Base-by-base conservation (phyloP, 2,113 vertebrate species). In the Egretta garzetta region DNA sequence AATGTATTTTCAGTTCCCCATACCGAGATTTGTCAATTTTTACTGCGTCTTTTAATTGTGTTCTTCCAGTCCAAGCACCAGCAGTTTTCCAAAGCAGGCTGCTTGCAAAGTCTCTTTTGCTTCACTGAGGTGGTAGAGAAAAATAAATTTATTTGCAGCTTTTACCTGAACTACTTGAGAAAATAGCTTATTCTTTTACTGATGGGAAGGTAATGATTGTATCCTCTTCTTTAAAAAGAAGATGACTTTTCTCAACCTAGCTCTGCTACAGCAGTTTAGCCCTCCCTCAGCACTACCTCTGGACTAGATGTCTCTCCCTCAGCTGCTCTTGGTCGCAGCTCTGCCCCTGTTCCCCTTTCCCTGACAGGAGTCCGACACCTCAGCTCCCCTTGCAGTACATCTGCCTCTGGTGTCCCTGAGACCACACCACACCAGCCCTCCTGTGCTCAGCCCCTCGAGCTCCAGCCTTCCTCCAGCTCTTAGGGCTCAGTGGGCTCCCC, bases 1-100 rank as follows among this genome's bases (percentile, higher is more conserved):
- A 98, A 98, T 98, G 97, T 97, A 96, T 98, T 98, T 98, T 98
- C 97, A 75, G 95, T 81, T 96, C 86, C 96, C 82, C 62, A 63
- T 90, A 93, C 81, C 16, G 43, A 97, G 96, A 97, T 97, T 96
- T 95, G 97, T 98, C 98, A 98, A 98, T 98, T 98, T 98, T 98
- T 98, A 98, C 86, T 93, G 97, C 93, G 2, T 96, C 95, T 98
- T 98, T 98, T 98, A 98, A 98, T 98, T 98, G 93, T 97, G 88
- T 98, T 98, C 98, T 97, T 97, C 93, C 80, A 98, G 95, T 94
- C 96, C 89, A 96, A 97, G 93, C 67, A 14, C 97, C 93, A 97
- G 97, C 95, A 96, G 90, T 97, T 98, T 98, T 97, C 96, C 79
- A 92, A 97, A 96, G 83, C 82, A 74, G 63, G 41, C 88, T 83